Percentiles rank a stretch among this genome's conserved stretches.
Evolutionary conservation across 1,140 invertebrate species (phyloP).

Genomic region (Plutomurus gul): DNA sequence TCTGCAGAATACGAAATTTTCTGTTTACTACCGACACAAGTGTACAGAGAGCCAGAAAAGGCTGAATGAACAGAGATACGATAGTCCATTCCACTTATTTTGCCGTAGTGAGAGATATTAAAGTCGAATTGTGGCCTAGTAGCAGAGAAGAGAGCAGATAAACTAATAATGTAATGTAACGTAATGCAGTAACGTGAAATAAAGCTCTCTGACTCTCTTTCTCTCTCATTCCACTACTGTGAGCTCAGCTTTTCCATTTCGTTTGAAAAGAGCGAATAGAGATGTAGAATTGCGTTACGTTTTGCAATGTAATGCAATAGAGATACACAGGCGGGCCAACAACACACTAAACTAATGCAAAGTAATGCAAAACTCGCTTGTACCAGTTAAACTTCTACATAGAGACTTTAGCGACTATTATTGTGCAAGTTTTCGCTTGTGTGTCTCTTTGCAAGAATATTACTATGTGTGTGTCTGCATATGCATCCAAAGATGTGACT

Average conservation of each 20-base stretch:
- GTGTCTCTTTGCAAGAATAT: no score
- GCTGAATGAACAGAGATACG: no score
- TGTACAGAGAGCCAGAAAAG: no score
- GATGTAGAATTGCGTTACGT: not conserved
- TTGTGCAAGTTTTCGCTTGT: slow-evolving; percentile 16
- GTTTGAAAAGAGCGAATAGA: no score
- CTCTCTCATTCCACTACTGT: not conserved
- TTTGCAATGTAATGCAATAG: not conserved
- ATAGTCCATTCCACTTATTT: no score
- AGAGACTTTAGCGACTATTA: no score
- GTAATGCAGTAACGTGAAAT: slow-evolving; percentile 11
- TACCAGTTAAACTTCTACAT: not conserved
- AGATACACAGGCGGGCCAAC: not conserved
- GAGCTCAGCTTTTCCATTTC: not conserved
- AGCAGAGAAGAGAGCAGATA: not conserved
- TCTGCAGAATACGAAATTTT: no score
- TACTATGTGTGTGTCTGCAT: no score
- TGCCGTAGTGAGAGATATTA: slow-evolving; percentile 3
- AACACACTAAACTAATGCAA: slow-evolving; percentile 2
- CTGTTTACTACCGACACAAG: no score
- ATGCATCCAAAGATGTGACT: no score
- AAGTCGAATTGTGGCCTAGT: not conserved
- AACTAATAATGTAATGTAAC: slow-evolving; percentile 14
- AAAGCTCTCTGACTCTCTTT: not conserved
- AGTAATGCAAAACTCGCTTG: slow-evolving; percentile 12